These are phyloP conservation scores for Eupelmus urozonus DNA, from an alignment of 2,888 invertebrate genomes.

Conservation along the genomic window DNA sequence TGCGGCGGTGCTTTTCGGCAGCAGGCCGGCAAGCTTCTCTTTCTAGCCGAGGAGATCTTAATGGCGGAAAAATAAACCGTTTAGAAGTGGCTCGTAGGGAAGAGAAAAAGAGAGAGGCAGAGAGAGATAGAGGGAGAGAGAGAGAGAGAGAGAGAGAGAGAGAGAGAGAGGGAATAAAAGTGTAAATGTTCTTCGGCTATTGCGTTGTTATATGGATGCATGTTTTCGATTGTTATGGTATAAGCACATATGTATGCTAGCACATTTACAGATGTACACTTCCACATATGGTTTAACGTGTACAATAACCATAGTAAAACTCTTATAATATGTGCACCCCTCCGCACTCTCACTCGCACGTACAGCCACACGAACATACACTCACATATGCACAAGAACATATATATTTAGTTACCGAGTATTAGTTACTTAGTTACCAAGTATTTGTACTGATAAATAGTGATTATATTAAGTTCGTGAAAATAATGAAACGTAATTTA, in stretches of 20 bases:
- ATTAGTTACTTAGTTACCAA: background rate
- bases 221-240: too few relatives aligned
- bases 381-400: background rate
- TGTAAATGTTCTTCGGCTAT: too few relatives aligned
- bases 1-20: constrained; percentile 37
- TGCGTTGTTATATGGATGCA: too few relatives aligned
- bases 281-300: background rate
- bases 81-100: too few relatives aligned
- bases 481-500: background rate
- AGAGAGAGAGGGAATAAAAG: too few relatives aligned
- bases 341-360: background rate
- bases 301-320: background rate
- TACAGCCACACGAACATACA: background rate
- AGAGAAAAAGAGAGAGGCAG: constrained; percentile 15
- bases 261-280: too few relatives aligned
- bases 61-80: constrained; percentile 53
- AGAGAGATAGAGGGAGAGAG: too few relatives aligned
- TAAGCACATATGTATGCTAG: background rate
- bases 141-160: too few relatives aligned
- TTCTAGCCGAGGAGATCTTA: constrained; percentile 36
- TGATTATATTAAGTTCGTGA: too few relatives aligned
- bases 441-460: too few relatives aligned
- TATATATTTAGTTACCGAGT: background rate
- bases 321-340: background rate
- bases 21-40: constrained; percentile 27